Evolutionary conservation across 2,797 vertebrate genomes (phyloP), one percentile per base, ranked within the genome.

Genomic region (Paguma larvata): DNA sequence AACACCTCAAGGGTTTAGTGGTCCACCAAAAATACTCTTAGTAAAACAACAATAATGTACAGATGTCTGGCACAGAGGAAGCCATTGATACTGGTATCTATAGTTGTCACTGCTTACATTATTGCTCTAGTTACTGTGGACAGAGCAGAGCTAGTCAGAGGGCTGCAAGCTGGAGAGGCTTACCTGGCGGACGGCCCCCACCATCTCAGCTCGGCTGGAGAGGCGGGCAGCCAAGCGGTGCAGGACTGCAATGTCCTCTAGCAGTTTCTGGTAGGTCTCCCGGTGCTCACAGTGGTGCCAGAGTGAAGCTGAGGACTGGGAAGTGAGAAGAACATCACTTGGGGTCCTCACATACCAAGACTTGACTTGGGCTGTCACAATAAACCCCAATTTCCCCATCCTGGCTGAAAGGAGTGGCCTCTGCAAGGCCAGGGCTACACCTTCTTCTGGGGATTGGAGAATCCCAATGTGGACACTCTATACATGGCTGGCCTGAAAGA

Each of bases 121-220:
- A 19, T 18, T 8, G 27, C 53, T 56, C 48, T 23, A 13, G 63
- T 34, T 68, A 65, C 51, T 14, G 12, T 0, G 13, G 23, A 27
- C n/a, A 4, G 80, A 46, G 46, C 59, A 88, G 41, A 63, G 72
- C n/a, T 34, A n/a, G 70, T 34, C 18, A 34, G 41, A 15, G 79
- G 70, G n/a, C 59, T 51, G 34, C 34, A 77, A 72, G 32, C 51
- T 67, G 6, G 72, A 0, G 2, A 67, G 75, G 32, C 98, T 98
- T 93, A 99, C 99, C 99, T 99, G 99, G 75, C 99, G 99, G 89
- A 99, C 99, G 0, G 99, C 99, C 12, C 99, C 99, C 0, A 99
- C 99, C 98, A 99, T 99, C 98, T 99, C 99, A 0, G 99, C 99
- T 14, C 99, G 98, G 98, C 99, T 99, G 18, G 99, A 99, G 3